Base-by-base conservation (phyloP, 2,888 invertebrate genomes). In the Hirtodrosophila histrioides region DNA sequence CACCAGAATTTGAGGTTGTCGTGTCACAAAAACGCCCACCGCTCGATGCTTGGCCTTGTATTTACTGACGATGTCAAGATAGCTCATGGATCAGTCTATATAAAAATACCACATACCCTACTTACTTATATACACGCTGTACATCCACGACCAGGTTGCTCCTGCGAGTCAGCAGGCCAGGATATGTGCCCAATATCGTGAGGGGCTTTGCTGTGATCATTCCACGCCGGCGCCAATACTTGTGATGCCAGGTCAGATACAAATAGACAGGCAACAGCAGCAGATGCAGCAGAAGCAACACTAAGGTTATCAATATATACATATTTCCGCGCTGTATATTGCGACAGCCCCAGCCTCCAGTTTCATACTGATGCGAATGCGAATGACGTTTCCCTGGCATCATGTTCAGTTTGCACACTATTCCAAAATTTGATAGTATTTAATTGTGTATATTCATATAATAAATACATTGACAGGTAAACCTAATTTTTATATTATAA, bases 11-110 rank as follows among this genome's bases (percentile, higher is more conserved):
- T 91, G 69, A 0, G 93, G 93, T 2, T 72, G 77, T 0, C 89
- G 79, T 0, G 90, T 78, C 3, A 83, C 75, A 60, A 90, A 93
- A 1, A 92, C 84, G 0, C 93, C 93, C 23, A 92, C 87, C 11
- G 91, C 90, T 3, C 77, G 77, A 39, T 89, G 78, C 5, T 75
- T 80, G 1, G 57, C 69, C 40, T 89, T 91, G 55, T 89, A 91
- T 53, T 89, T 68, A n/a, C 91, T 91, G 44, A 0, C 36, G 24
- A 12, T 7, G 31, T 0, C 10, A 39, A 29, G 4, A 7, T 12
- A n/a, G 9, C 31, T 6, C 7, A 8, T 29, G 17, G 3, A 11
- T 4, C 8, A 11, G 4, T 31, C 29, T 2, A 10, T 48, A 3
- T 1, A 3, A 12, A 0, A 2, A 6, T 49, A 9, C 3, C 2